Evolutionary conservation across 1,140 invertebrate genomes (phyloP).

Genomic region (Meloidogyne chitwoodi): DNA sequence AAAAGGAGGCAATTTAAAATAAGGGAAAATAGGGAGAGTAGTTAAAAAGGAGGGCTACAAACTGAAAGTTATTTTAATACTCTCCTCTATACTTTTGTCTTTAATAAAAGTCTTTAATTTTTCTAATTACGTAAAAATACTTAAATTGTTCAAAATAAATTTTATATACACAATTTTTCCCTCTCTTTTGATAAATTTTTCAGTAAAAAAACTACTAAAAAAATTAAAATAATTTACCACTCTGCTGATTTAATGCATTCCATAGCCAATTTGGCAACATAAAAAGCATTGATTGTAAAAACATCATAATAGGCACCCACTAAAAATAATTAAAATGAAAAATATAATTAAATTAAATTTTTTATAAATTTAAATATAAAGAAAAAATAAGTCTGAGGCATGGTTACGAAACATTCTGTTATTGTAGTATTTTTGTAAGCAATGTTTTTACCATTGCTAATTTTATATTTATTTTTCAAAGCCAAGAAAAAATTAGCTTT

Average conservation of each 20-base stretch:
- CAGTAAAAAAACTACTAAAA: not conserved
- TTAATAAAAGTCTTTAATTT: too few relatives aligned
- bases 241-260: constrained; percentile 62
- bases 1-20: too few relatives aligned
- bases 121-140: too few relatives aligned
- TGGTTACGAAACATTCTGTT: too few relatives aligned
- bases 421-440: not conserved
- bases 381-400: not conserved
- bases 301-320: constrained; percentile 58
- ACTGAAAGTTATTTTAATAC: too few relatives aligned
- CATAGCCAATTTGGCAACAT: constrained; percentile 62
- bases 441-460: not conserved
- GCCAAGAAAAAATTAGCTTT: too few relatives aligned
- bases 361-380: not conserved
- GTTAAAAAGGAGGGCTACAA: too few relatives aligned
- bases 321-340: constrained; percentile 9
- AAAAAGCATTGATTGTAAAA: constrained; percentile 63
- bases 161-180: too few relatives aligned
- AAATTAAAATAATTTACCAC: constrained; percentile 21
- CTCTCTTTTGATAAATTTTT: not conserved
- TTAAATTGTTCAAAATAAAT: too few relatives aligned
- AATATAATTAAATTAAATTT: not conserved
- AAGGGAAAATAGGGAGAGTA: too few relatives aligned
- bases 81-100: too few relatives aligned
- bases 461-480: too few relatives aligned